Base-by-base conservation (phyloP, 2,888 invertebrate species). In the Sesia bembeciformis region DNA sequence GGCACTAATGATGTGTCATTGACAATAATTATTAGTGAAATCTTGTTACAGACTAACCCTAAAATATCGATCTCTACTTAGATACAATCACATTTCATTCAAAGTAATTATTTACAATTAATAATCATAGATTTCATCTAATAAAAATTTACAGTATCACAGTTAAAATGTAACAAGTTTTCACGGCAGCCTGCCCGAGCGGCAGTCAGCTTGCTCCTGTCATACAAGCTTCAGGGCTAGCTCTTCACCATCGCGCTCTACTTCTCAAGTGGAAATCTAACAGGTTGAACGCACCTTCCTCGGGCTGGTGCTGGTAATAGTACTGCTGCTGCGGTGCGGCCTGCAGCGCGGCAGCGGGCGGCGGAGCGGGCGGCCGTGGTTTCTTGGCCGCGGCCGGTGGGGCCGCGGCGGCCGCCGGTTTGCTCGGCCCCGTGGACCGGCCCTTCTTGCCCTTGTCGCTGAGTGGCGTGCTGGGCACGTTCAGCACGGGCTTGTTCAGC, bases 231-330 rank as follows among this genome's bases (percentile, higher is more conserved):
- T 85, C 85, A 86, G 89, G 89, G 90, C 88, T 83, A 84, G 88
- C 86, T 83, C 84, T 90, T 90, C 90, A 90, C 90, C 90, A 91
- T 77, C 90, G 86, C 88, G 90, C 90, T 83, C 90, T 84, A 86
- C 84, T 90, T 81, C 90, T 78, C 78, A 90, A 84, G 75, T 90
- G 90, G 78, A 90, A 90, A 83, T 90, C 90, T 84, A 90, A 77
- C 78, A 90, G 85, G 84, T 88, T 90, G 84, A 90, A 91, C 90
- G 89, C 88, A 91, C 90, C 90, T 91, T 90, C 90, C 67, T 90
- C 90, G 68, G 90, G 88, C 78, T 90, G 90, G 68, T 88, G 90
- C 73, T 90, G 90, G 77, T 90, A 90, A 84, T 90, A 90, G 79
- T 90, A 90, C 72, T 90, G 90, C 66, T 89, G 90, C 71, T 85